These are phyloP conservation scores for Halesus radiatus DNA, from an alignment of 1,140 invertebrate species.

Conservation along the genomic window DNA sequence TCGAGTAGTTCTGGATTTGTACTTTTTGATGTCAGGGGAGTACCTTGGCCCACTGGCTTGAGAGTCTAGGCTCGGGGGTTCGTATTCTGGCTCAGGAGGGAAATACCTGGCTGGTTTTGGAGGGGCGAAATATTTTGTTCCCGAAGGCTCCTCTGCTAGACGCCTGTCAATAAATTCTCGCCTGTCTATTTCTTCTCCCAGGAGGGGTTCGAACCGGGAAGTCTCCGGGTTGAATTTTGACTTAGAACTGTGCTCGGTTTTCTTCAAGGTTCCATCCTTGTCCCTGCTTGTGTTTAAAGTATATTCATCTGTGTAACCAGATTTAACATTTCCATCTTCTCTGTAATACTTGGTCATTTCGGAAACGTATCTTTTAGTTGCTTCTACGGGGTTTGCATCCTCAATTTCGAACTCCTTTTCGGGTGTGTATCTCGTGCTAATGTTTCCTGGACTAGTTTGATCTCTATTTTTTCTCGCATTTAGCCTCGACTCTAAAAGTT, in stretches of 20 bases:
- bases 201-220: slow-evolving; percentile 61
- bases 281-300: slow-evolving; percentile 62
- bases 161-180: slow-evolving; percentile 68
- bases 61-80: slow-evolving; percentile 76
- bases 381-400: slow-evolving; percentile 69
- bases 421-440: slow-evolving; percentile 63
- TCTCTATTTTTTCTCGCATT: slow-evolving; percentile 71
- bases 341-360: slow-evolving; percentile 69
- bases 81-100: slow-evolving; percentile 72
- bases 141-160: slow-evolving; percentile 57
- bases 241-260: slow-evolving; percentile 39
- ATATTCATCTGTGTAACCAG: slow-evolving; percentile 64
- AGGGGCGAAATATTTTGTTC: slow-evolving; percentile 51
- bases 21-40: slow-evolving; percentile 72
- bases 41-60: slow-evolving; percentile 72
- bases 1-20: slow-evolving; percentile 63
- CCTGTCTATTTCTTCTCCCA: slow-evolving; percentile 72
- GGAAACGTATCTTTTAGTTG: slow-evolving; percentile 69
- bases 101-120: slow-evolving; percentile 60
- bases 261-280: slow-evolving; percentile 49
- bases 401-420: slow-evolving; percentile 66
- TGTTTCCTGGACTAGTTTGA: slow-evolving; percentile 62
- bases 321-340: slow-evolving; percentile 60
- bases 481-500: slow-evolving; percentile 81
- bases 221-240: slow-evolving; percentile 53